phyloP scores from a whole-genome alignment of 1,140 invertebrate species.

The Drosophila mauritiana region DNA sequence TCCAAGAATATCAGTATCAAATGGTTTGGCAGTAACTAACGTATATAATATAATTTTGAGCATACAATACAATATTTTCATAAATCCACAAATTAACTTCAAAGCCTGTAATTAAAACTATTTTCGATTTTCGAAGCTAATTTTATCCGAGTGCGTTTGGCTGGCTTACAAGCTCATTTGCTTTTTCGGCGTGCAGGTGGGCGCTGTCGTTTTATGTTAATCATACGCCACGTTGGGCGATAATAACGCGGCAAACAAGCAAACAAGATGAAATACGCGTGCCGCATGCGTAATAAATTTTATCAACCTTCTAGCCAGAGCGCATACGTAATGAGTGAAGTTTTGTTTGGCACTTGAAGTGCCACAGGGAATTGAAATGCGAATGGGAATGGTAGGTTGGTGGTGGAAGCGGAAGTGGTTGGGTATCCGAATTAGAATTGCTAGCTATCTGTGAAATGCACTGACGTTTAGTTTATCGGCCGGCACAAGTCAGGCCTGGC shows the following conservation, averaged over 20 bases:
- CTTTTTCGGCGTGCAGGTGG: constrained; percentile 15
- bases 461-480: constrained; percentile 38
- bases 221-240: constrained; percentile 81
- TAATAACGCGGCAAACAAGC: constrained; percentile 81
- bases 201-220: constrained; percentile 76
- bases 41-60: too few relatives aligned
- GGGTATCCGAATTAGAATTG: constrained; percentile 28
- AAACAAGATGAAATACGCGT: constrained; percentile 82
- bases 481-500: constrained; percentile 19
- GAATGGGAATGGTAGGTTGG: not conserved
- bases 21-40: too few relatives aligned
- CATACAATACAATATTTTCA: too few relatives aligned
- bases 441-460: constrained; percentile 42
- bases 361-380: constrained; percentile 34
- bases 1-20: too few relatives aligned
- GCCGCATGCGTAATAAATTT: constrained; percentile 81
- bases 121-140: too few relatives aligned
- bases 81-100: too few relatives aligned
- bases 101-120: not conserved
- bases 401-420: too few relatives aligned
- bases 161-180: not conserved
- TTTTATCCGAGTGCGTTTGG: not conserved
- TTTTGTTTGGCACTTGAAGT: constrained; percentile 51
- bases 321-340: constrained; percentile 35
- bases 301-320: constrained; percentile 47